These are phyloP conservation scores for Danio rerio DNA, from an alignment of 2,113 vertebrate species.

Conservation along the genomic window GRCz12tu NC_133187.1:34279501-34280000, in stretches of 20 bases:
- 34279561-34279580: conserved; percentile 78
- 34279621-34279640: conserved; percentile 70
- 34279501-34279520: conserved; percentile 78
- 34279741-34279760: conserved; percentile 63
- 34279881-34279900: too few relatives aligned
- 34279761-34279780: conserved; percentile 33
- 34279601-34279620: conserved; percentile 62
- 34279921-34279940: too few relatives aligned
- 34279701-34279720: conserved; percentile 58
- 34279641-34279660: conserved; percentile 68
- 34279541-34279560: conserved; percentile 72
- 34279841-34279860: too few relatives aligned
- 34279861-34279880: too few relatives aligned
- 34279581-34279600: conserved; percentile 70
- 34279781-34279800: too few relatives aligned
- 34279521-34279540: conserved; percentile 80
- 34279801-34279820: too few relatives aligned
- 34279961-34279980: too few relatives aligned
- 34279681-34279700: conserved; percentile 48
- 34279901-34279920: too few relatives aligned
- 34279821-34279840: too few relatives aligned
- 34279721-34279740: conserved; percentile 43
- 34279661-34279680: conserved; percentile 41
- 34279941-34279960: too few relatives aligned
- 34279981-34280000: too few relatives aligned